These are phyloP conservation scores for Dasyornis broadbenti DNA, from an alignment of 2,113 vertebrate genomes.

Conservation along the genomic window DNA sequence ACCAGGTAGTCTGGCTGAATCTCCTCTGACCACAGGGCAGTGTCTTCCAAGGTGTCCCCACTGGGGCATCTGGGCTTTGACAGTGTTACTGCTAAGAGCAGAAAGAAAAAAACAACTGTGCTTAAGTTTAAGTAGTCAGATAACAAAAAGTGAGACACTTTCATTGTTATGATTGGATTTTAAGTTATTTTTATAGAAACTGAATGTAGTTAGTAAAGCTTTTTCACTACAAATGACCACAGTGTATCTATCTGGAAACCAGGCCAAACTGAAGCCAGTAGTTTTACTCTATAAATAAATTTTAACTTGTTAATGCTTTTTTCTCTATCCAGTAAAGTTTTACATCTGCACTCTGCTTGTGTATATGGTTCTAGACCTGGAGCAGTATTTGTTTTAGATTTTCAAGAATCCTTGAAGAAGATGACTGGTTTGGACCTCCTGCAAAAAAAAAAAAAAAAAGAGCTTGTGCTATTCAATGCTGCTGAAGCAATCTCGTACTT, in stretches of 20 bases:
- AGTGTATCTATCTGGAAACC: background rate
- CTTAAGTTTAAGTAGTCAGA: background rate
- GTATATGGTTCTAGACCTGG: background rate
- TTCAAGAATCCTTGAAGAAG: background rate
- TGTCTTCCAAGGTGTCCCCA: background rate
- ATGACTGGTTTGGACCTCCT: background rate
- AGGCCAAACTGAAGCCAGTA: background rate
- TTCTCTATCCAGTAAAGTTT: background rate
- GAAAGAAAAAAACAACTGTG: background rate
- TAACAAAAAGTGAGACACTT: background rate
- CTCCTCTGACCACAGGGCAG: rapidly evolving
- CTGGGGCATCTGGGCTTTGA: background rate
- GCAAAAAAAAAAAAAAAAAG: background rate
- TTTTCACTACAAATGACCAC: background rate
- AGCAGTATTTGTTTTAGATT: background rate
- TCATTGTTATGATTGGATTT: background rate
- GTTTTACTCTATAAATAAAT: background rate
- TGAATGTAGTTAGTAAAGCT: background rate
- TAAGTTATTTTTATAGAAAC: background rate
- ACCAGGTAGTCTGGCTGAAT: background rate
- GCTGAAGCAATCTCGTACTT: background rate
- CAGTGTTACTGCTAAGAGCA: background rate
- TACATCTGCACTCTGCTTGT: background rate
- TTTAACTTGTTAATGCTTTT: background rate
- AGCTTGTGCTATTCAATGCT: background rate